Percentiles rank a stretch among this genome's conserved stretches.
phyloP scores from a whole-genome alignment of 2,113 vertebrate genomes.

The Cepphus grylle region DNA sequence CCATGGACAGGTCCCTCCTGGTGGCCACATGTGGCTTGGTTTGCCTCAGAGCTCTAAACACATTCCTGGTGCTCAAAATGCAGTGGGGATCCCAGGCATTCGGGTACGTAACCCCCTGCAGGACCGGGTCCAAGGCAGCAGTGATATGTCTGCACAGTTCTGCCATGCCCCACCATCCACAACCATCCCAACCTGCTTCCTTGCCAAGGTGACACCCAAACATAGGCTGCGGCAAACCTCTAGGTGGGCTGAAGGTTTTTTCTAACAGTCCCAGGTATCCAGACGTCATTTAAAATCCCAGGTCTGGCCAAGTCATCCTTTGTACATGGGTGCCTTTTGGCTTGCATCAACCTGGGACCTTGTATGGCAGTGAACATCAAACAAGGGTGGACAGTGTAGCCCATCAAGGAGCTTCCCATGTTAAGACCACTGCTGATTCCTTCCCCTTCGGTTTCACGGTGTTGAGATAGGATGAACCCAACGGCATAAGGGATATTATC shows the following conservation, averaged over 20 bases:
- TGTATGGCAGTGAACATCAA: background rate
- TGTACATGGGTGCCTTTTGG: background rate
- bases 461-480: background rate
- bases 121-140: background rate
- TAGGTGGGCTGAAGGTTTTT: rapidly evolving
- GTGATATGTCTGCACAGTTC: rapidly evolving
- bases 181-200: background rate
- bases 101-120: background rate
- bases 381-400: background rate
- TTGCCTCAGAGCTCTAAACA: background rate
- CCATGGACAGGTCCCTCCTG: rapidly evolving
- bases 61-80: rapidly evolving
- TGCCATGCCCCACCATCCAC: background rate
- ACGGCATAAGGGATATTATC: background rate
- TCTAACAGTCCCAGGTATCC: background rate
- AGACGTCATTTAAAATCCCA: background rate
- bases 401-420: background rate
- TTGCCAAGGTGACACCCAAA: background rate
- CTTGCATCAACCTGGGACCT: background rate
- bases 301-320: background rate
- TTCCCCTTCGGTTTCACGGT: background rate
- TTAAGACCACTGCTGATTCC: background rate
- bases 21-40: rapidly evolving
- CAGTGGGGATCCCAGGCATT: background rate
- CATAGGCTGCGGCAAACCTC: rapidly evolving